phyloP scores from a whole-genome alignment of 2,113 vertebrate genomes.

The Oreocharis arfaki region DNA sequence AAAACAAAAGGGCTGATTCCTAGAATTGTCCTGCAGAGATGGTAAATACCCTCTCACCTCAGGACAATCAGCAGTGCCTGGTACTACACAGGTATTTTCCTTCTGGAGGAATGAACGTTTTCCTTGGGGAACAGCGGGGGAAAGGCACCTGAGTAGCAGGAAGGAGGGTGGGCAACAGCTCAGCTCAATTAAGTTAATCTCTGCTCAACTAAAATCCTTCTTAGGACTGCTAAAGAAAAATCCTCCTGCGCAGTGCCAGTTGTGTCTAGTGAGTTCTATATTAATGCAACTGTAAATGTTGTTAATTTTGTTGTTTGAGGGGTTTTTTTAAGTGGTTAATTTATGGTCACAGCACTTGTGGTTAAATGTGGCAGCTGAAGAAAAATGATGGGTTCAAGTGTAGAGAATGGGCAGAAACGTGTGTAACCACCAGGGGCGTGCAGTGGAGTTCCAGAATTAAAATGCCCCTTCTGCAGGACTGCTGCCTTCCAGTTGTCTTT shows the following conservation, averaged over 20 bases:
- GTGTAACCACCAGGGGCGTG: neutral
- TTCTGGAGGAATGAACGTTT: neutral
- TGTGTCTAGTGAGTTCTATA: neutral
- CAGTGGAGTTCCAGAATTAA: neutral
- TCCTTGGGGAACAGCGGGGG: neutral
- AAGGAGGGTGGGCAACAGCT: neutral
- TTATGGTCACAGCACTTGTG: neutral
- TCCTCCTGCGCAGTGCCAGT: neutral
- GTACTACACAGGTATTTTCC: neutral
- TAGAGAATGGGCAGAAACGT: neutral
- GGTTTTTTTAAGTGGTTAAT: fast-evolving
- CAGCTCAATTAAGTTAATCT: neutral
- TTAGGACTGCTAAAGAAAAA: neutral
- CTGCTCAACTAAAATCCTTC: neutral
- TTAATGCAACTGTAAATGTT: neutral
- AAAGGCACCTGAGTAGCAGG: neutral
- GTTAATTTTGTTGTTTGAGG: neutral
- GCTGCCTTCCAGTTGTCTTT: neutral
- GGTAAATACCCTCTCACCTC: neutral
- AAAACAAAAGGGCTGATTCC: neutral
- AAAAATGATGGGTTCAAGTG: neutral
- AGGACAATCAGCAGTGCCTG: neutral
- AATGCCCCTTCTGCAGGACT: neutral
- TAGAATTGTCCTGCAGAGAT: neutral
- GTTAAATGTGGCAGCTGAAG: neutral